phyloP scores from a whole-genome alignment of 2,888 invertebrate species.

The Leptopilina myrica region DNA sequence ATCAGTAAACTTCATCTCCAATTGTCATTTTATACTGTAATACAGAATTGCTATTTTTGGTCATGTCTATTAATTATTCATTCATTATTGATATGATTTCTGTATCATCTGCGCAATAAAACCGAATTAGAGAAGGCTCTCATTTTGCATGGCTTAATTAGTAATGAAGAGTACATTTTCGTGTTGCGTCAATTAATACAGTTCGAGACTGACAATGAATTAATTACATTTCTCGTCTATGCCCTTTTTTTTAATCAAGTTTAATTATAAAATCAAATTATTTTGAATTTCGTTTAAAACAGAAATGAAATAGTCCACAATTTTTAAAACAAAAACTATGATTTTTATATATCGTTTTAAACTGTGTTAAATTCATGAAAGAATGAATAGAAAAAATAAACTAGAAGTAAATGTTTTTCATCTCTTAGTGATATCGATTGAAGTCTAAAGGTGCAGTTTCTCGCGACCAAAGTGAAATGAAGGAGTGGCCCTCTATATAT shows the following conservation, averaged over 20 bases:
- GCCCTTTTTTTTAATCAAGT: neutral
- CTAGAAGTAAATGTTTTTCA: neutral
- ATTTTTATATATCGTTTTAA: neutral
- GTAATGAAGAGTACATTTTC: slow-evolving; percentile 29
- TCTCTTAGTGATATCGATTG: slow-evolving; percentile 19
- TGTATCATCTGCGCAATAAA: neutral
- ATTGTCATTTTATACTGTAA: no score
- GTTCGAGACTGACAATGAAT: slow-evolving; percentile 4
- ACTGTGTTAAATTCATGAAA: slow-evolving; percentile 2
- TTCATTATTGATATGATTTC: neutral
- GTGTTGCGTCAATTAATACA: slow-evolving; percentile 13
- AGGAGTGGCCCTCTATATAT: slow-evolving; percentile 15
- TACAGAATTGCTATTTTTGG: neutral
- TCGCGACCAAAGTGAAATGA: neutral
- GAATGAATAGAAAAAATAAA: neutral
- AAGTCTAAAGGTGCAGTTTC: neutral
- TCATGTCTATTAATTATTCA: neutral
- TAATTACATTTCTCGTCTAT: slow-evolving; percentile 3
- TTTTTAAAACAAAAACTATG: no score
- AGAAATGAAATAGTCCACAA: neutral
- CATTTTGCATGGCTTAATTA: slow-evolving; percentile 40
- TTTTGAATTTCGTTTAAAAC: neutral
- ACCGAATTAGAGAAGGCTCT: slow-evolving; percentile 12
- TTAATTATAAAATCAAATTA: slow-evolving; percentile 2
- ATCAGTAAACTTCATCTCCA: no score